These are phyloP conservation scores for Passerculus sandwichensis DNA, from an alignment of 2,797 vertebrate species.

Conservation along the genomic window DNA sequence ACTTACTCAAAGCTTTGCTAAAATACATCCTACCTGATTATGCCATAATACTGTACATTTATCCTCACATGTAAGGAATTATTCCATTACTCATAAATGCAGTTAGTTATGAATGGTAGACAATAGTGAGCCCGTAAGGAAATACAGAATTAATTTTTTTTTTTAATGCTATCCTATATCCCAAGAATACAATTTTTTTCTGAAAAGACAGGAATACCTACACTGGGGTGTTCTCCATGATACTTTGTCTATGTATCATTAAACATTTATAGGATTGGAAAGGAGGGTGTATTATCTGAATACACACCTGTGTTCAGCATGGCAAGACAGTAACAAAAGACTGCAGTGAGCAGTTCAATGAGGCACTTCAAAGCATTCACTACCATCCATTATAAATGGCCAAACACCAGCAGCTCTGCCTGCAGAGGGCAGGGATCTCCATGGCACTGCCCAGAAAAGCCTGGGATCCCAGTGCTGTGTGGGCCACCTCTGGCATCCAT, in stretches of 20 bases:
- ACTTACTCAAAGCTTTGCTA: slow-evolving; percentile 28
- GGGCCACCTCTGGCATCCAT: background rate
- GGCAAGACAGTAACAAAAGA: background rate
- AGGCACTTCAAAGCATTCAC: background rate
- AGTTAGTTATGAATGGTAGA: slow-evolving; percentile 19
- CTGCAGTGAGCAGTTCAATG: background rate
- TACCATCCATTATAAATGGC: background rate
- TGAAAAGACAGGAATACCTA: background rate
- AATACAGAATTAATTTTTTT: background rate
- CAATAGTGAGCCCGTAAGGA: background rate
- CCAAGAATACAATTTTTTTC: background rate
- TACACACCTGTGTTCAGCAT: background rate
- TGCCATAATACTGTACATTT: slow-evolving; percentile 15
- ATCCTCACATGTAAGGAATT: slow-evolving; percentile 3
- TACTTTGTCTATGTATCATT: background rate
- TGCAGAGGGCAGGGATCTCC: background rate
- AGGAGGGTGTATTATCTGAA: background rate
- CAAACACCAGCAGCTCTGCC: background rate
- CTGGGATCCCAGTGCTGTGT: fast-evolving
- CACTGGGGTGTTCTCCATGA: background rate
- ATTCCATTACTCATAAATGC: slow-evolving; percentile 42
- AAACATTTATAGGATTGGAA: background rate
- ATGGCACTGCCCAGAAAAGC: background rate
- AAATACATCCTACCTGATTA: slow-evolving; percentile 17
- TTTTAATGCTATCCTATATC: background rate